Base-by-base conservation (phyloP, 30 jellyfish, hydroid and myxozoan genomes). In the Clytia hemisphaerica region DNA sequence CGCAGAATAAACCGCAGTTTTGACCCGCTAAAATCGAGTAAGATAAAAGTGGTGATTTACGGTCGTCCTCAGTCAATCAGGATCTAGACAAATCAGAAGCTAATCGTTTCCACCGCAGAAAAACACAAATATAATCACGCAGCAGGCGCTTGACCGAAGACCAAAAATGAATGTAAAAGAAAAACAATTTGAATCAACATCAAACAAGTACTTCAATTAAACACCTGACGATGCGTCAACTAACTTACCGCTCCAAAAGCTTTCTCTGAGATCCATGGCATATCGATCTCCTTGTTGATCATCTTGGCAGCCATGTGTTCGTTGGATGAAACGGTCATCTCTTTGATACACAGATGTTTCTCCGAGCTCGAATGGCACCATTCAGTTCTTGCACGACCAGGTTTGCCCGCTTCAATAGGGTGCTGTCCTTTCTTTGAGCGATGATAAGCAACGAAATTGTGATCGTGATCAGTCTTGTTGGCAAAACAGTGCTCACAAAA, bases 401-500 rank as follows among this genome's bases (percentile, higher is more conserved):
- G 18, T 46, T 46, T 26, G 60, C 60, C 24, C 24, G 5, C 24
- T 26, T 2, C 60, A n/a, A 46, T 30, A n/a, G 60, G 10, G 24
- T 46, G 24, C 10, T n/a, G 18, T 9, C 24, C 60, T 2, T 9
- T 46, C 2, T 9, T 46, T 9, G 60, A 9, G 24, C 19, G 60
- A 46, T 16, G 16, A 40, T 31, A 75, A 79, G 79, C 64, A 35
- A 29, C 55, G 34, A 77, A 77, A 21, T 40, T 29, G 47, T 77
- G 90, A 38, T 71, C 44, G 70, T 77, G 90, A 34, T 77, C 67
- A 4, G 76, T 81, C 76, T 54, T 35, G 45, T 77, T 81, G n/a
- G 50, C 53, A 72, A 50, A 77, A 42, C 90, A 77, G 6, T 77
- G 76, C 22, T 36, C 76, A 26, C 90, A 77, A 16, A 77, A 76